Percentiles rank a stretch among this genome's conserved stretches.
Evolutionary conservation across 2,888 invertebrate genomes (phyloP).

Genomic region (Erynnis tages): DNA sequence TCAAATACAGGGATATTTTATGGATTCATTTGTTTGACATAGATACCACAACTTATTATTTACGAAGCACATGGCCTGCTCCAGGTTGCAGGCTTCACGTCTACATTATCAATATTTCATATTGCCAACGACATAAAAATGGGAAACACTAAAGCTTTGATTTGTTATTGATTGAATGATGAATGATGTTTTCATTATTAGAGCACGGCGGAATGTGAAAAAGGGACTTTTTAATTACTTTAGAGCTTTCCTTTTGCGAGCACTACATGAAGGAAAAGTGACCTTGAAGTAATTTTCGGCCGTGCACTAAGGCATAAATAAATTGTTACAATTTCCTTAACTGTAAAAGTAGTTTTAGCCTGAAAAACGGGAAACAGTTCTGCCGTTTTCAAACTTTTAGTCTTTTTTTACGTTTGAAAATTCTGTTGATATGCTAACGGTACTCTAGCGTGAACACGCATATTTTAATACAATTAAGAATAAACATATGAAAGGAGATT

Average conservation of each 20-base stretch:
- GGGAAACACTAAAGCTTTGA: constrained; percentile 72
- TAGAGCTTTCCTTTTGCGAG: not conserved
- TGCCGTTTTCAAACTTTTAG: not conserved
- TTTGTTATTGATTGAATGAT: constrained; percentile 74
- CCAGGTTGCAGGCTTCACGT: constrained; percentile 41
- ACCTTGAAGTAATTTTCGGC: constrained; percentile 1
- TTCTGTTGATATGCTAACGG: constrained; percentile 52
- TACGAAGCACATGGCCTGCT: constrained; percentile 34
- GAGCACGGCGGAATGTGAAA: constrained; percentile 3
- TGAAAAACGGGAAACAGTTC: not conserved
- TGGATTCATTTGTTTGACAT: constrained; percentile 61
- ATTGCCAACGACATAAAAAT: constrained; percentile 48
- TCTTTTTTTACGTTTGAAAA: not conserved
- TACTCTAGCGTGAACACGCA: constrained; percentile 49
- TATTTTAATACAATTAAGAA: constrained; percentile 38
- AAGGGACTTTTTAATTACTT: not conserved
- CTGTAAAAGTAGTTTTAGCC: constrained; percentile 9
- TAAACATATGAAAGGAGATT: constrained; percentile 14
- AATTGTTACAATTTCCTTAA: constrained; percentile 1
- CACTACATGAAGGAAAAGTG: not conserved
- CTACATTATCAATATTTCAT: constrained; percentile 33
- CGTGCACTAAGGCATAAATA: constrained; percentile 3
- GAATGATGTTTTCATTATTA: constrained; percentile 34
- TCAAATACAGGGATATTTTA: constrained; percentile 80
- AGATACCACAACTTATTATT: constrained; percentile 48